Evolutionary conservation across 2,113 vertebrate species (phyloP), one percentile per base, ranked within the genome.

Genomic region (Lepisosteus osseus): DNA sequence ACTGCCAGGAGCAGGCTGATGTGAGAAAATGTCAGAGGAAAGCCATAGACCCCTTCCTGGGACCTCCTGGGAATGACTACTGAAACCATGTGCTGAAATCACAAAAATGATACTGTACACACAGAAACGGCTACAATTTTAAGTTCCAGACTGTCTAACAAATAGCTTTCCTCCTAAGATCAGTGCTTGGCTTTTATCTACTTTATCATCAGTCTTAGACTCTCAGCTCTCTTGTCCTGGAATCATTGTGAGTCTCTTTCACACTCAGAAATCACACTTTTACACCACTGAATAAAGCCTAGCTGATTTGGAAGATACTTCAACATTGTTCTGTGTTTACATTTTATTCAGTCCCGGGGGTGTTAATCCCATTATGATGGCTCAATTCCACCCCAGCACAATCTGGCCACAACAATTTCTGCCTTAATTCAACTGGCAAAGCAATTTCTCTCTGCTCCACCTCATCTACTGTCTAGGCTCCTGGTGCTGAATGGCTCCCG

Each of bases 71-170:
- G 54, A 73, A 62, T 41, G 1, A 40, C 68, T 57, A 54, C 29
- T n/a, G 47, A 62, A 68, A 62, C 43, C 65, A 15, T 13, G 54
- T 61, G 44, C 65, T 67, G 56, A 61, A 68, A 56, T n/a, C 0
- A 5, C n/a, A 62, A 65, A 29, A 72, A 82, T 72, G 77, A 75
- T 77, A 72, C 29, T 2, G 29, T 29, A 82, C 75, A 82, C 65
- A 61, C 59, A 59, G 74, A 80, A 78, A 80, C 73, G 80, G 69
- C 75, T 74, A 74, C 76, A 75, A 76, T 74, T 72, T 71, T 72
- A 54, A 12, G 15, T 61, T 72, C 59, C 15, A 56, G 12, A 29
- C 72, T 43, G 56, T 0, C 44, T 73, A 68, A 73, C 54, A 57
- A 73, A 61, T 42, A 75, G 57, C 61, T 64, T 61, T 51, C 68